These are phyloP conservation scores for Azorinus chamasolen DNA, from an alignment of 2,888 invertebrate species.

Conservation along the genomic window DNA sequence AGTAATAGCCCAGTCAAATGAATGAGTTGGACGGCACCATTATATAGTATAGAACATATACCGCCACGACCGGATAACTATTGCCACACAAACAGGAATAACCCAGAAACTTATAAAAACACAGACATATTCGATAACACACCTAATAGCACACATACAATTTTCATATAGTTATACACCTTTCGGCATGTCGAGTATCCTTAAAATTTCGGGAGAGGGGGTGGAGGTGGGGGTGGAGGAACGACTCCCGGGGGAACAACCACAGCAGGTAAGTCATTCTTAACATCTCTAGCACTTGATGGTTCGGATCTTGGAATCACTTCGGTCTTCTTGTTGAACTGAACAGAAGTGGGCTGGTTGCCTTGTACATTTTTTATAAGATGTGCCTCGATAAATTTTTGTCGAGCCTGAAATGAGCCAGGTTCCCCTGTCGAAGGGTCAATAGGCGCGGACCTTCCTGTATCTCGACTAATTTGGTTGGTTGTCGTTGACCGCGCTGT, in stretches of 20 bases:
- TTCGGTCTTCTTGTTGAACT: conserved; percentile 12
- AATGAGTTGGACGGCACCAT: too few relatives aligned
- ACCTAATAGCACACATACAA: too few relatives aligned
- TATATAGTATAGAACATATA: too few relatives aligned
- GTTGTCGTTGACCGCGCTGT: conserved; percentile 18
- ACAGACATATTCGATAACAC: too few relatives aligned
- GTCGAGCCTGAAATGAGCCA: conserved; percentile 57
- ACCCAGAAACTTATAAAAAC: too few relatives aligned
- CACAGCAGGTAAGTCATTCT: conserved; percentile 20
- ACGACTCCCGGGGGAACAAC: conserved; percentile 45
- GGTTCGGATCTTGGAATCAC: conserved; percentile 11
- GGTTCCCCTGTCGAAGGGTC: conserved; percentile 54
- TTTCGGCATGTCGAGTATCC: too few relatives aligned
- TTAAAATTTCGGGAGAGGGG: conserved; percentile 40
- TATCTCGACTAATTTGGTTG: background rate
- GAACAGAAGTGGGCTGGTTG: background rate
- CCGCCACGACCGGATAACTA: too few relatives aligned
- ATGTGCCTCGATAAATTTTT: conserved; percentile 57
- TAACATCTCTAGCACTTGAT: background rate
- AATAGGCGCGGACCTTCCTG: conserved; percentile 34
- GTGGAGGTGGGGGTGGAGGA: conserved; percentile 61
- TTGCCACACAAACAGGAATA: too few relatives aligned
- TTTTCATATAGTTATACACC: too few relatives aligned
- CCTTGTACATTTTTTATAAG: conserved; percentile 27
- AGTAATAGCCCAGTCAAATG: too few relatives aligned